Evolutionary conservation across 2,113 vertebrate genomes (phyloP), one percentile per base, ranked within the genome.

Genomic region (Neomonachus schauinslandi): DNA sequence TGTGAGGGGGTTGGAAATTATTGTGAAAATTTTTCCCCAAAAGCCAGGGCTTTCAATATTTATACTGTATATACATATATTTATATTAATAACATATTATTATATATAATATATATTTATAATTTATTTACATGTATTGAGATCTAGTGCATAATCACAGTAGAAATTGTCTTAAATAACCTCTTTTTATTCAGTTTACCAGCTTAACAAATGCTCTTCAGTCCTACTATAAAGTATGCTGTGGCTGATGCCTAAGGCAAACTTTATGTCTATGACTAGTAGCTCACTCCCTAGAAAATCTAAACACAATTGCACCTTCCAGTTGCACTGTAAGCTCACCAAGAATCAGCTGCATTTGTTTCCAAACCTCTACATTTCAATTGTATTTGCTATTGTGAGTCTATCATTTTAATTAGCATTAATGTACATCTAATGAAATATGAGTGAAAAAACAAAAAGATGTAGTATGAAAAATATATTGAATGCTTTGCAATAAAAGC

Each of bases 141-240:
- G 53, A 82, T 57, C 69, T 42, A 81, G 36, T 72, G 1, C 16
- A 67, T 59, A 72, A 39, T 89, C 24, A 82, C 11, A 36, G 14
- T 94, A 67, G 24, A 97, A 87, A 79, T 95, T 89, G 0, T 91
- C 80, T 93, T 91, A 89, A 93, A 69, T 85, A 88, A 88, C 7
- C 16, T 84, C 21, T 28, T 19, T 49, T 63, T 72, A 67, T 31
- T 91, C 28, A 77, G 18, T 94, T 96, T 89, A 80, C 49, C n/a
- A 80, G 51, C 63, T 91, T 61, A 79, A 94, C 4, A 39, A 93
- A 71, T 31, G 36, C 3, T 65, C 53, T 92, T 76, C 36, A 46
- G 69, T 57, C 31, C 14, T 53, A 67, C 4, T 46, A 72, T 76
- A 85, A 96, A 67, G 65, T 69, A 74, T 18, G 61, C 6, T 76